Base-by-base conservation (phyloP, 2,888 invertebrate genomes). In the Odontocerum albicorne region DNA sequence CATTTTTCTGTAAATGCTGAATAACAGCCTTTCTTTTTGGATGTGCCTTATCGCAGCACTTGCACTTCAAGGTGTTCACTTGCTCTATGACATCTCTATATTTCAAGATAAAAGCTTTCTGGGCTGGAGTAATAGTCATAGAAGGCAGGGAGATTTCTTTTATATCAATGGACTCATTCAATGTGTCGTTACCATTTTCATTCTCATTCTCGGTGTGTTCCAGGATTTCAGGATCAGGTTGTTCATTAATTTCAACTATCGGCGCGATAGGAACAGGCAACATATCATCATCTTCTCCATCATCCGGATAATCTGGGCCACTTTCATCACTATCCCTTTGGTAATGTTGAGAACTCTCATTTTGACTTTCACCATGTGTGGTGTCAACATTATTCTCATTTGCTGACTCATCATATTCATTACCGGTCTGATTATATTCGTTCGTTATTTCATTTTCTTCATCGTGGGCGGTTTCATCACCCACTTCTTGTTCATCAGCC, bases 1-100 rank as follows among this genome's bases (percentile, higher is more conserved):
- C 78, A 65, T 76, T 79, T 67, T 79, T 79, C 65, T 79, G 78
- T 51, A 79, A 67, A 64, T 79, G 78, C 58, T 78, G 78, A 62
- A 79, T 78, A 31, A 79, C 77, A 8, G 78, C 76, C 64, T 79
- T 79, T 53, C 78, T 68, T 2, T 78, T 72, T 2, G 78, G 77
- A 63, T 78, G 73, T 62, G 73, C 73, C 59, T 70, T 70, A 39
- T 77, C 72, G 56, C 78, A 78, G 61, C 78, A 78, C 19, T 77
- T 66, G 60, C 78, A 78, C 16, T 72, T 69, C 62, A 76, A 77
- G 0, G 78, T 78, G 57, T 78, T 78, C 2, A 78, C 73, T 64
- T 78, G 78, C 63, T 75, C 66, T 49, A 78, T 78, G 2, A 78
- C 67, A 57, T 77, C 74, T 3, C 75, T 72, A 63, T 74, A 72